phyloP scores from a whole-genome alignment of 2,888 invertebrate genomes.

The Nomada fucata region DNA sequence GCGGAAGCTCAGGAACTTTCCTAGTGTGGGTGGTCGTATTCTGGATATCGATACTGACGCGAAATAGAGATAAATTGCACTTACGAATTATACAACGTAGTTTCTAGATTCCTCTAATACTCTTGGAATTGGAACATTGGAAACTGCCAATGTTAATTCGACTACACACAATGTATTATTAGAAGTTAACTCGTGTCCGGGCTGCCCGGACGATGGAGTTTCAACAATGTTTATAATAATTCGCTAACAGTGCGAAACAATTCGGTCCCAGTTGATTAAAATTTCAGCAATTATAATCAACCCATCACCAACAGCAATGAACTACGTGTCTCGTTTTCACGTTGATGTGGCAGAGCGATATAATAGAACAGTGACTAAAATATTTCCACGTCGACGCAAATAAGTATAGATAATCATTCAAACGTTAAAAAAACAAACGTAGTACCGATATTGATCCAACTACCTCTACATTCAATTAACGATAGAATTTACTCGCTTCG shows the following conservation, averaged over 20 bases:
- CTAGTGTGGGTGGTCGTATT: not conserved
- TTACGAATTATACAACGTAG: slow-evolving; percentile 13
- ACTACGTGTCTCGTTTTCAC: no score
- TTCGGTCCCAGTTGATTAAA: no score
- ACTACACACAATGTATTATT: not conserved
- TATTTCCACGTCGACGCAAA: no score
- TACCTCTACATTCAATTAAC: no score
- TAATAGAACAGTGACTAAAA: no score
- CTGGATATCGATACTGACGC: not conserved
- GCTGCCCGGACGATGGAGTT: not conserved
- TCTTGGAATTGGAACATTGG: not conserved
- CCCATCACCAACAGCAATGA: no score
- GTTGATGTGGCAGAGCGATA: no score
- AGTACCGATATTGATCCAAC: no score
- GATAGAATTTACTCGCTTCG: no score
- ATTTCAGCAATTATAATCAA: no score
- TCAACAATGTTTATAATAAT: not conserved
- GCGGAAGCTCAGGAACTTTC: not conserved
- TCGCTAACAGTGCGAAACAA: not conserved
- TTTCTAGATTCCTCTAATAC: slow-evolving; percentile 7
- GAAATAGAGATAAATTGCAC: not conserved
- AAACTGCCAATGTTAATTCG: slow-evolving; percentile 20
- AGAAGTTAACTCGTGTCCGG: not conserved
- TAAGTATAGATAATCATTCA: no score
- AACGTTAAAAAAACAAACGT: no score